phyloP scores from a whole-genome alignment of 23 tunicate genomes.

The Corella eumyota region DNA sequence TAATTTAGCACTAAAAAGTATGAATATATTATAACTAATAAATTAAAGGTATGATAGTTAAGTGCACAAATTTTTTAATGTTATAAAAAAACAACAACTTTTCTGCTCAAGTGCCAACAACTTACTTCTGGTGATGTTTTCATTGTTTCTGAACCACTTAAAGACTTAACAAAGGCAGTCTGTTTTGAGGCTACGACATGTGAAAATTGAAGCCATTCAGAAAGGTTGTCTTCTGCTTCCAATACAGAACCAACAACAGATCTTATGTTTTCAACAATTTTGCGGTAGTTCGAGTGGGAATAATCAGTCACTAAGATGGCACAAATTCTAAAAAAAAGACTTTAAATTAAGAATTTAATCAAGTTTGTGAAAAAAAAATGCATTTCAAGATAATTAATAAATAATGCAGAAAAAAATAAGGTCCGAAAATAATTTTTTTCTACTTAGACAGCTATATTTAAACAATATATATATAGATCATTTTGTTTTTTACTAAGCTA shows the following conservation, averaged over 20 bases:
- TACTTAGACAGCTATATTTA: too few relatives aligned
- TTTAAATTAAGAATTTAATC: background rate
- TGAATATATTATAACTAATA: too few relatives aligned
- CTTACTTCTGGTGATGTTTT: conserved; percentile 10
- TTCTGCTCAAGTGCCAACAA: too few relatives aligned
- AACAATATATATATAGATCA: too few relatives aligned
- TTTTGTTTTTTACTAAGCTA: too few relatives aligned
- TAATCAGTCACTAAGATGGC: conserved; percentile 22
- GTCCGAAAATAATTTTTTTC: too few relatives aligned
- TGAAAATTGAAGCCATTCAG: conserved; percentile 67
- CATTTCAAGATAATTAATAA: background rate
- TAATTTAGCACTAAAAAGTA: too few relatives aligned
- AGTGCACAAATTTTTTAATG: too few relatives aligned
- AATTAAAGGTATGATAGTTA: too few relatives aligned
- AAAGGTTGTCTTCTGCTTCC: conserved; percentile 35
- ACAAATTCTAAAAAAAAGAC: conserved; percentile 1
- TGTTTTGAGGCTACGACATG: conserved; percentile 25
- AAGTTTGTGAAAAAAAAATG: background rate
- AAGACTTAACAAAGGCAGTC: conserved; percentile 41
- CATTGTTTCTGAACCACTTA: conserved; percentile 11
- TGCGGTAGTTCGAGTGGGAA: background rate
- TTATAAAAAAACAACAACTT: too few relatives aligned
- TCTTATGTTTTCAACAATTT: conserved; percentile 23
- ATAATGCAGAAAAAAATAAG: too few relatives aligned
- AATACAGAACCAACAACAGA: conserved; percentile 27